Percentiles rank a stretch among this genome's conserved stretches.
Conservation (phyloP, 2,113 vertebrate species). For the Pomatorhinus ruficollis region DNA sequence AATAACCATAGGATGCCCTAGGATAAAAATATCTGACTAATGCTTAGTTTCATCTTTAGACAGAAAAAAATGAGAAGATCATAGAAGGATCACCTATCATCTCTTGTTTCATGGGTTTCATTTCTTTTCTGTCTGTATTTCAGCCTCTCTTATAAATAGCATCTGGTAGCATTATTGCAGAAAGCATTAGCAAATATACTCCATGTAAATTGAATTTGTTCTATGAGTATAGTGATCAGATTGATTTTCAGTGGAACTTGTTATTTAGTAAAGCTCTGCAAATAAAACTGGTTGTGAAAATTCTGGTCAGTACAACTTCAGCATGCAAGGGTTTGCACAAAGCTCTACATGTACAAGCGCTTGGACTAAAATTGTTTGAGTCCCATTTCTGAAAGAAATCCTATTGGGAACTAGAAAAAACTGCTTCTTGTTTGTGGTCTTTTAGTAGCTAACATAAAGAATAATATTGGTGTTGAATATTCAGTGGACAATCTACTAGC, state of each 20-base stretch:
- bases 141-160: not conserved
- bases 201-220: not conserved
- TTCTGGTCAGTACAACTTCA: not conserved
- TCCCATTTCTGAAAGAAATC: not conserved
- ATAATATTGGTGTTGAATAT: not conserved
- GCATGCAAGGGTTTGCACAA: not conserved
- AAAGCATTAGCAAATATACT: not conserved
- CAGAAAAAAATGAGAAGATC: not conserved
- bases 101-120: not conserved
- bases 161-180: not conserved
- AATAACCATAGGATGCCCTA: not conserved
- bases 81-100: not conserved
- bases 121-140: not conserved
- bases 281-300: not conserved
- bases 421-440: not conserved
- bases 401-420: not conserved
- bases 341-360: not conserved
- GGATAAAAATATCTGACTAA: conserved; percentile 18
- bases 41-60: not conserved
- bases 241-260: not conserved
- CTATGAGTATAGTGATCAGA: not conserved
- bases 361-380: not conserved
- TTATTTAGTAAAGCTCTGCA: not conserved
- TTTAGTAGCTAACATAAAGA: not conserved
- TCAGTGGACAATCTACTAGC: not conserved